phyloP scores from a whole-genome alignment of 2,113 vertebrate species.

The Python bivittatus region DNA sequence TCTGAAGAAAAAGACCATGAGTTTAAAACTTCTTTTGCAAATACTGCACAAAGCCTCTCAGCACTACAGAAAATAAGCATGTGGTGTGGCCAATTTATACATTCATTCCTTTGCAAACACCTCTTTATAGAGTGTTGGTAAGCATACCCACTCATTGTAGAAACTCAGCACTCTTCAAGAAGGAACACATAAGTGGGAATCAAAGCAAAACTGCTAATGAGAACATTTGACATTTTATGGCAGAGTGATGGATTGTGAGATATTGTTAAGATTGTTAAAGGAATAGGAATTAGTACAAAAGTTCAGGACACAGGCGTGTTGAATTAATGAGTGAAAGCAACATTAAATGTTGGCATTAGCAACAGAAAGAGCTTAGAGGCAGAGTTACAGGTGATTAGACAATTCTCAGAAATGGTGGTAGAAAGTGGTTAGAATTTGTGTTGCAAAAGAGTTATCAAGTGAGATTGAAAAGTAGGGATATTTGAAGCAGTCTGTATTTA shows the following conservation, averaged over 20 bases:
- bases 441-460: background rate
- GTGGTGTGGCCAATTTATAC: background rate
- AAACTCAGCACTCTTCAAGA: background rate
- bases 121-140: background rate
- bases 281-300: background rate
- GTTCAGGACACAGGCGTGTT: background rate
- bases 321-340: background rate
- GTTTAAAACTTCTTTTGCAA: background rate
- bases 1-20: background rate
- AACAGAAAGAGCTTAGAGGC: background rate
- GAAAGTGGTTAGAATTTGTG: background rate
- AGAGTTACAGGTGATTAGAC: background rate
- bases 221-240: background rate
- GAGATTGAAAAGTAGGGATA: background rate
- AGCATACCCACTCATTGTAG: background rate
- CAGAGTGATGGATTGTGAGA: background rate
- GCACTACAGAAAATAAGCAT: constrained; percentile 10
- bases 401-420: background rate
- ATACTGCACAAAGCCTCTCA: background rate
- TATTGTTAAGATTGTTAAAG: background rate
- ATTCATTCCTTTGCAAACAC: background rate
- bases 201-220: background rate
- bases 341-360: background rate
- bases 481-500: background rate
- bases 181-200: background rate